Evolutionary conservation across 2,888 invertebrate genomes (phyloP).

Genomic region (Drosophila monieri): DNA sequence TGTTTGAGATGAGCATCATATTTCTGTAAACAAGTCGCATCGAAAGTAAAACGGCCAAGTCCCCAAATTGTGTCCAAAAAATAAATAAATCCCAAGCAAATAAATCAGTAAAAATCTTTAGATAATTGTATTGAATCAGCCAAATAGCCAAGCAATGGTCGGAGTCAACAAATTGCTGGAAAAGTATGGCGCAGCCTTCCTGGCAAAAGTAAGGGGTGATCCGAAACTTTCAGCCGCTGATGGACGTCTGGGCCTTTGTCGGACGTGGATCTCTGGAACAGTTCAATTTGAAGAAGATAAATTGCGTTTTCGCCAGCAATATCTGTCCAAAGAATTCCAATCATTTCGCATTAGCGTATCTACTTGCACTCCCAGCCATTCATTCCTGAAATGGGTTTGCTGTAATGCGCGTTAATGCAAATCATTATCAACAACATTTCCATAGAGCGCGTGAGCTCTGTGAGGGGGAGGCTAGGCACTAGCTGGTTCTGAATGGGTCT

Average conservation of each 20-base stretch:
- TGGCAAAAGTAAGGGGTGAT: constrained; percentile 9
- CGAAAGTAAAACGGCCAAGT: constrained; percentile 42
- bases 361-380: neutral
- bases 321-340: constrained; percentile 54
- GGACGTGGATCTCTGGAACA: constrained; percentile 43
- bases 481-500: constrained; percentile 42
- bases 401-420: constrained; percentile 66
- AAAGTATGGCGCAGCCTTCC: neutral
- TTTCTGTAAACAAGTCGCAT: constrained; percentile 65
- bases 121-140: constrained; percentile 64
- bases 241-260: constrained; percentile 34
- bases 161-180: constrained; percentile 52
- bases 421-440: constrained; percentile 71
- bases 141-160: constrained; percentile 57
- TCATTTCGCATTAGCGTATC: constrained; percentile 63
- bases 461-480: constrained; percentile 4
- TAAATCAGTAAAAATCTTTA: constrained; percentile 60
- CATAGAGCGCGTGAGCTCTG: constrained; percentile 44
- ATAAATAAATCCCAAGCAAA: constrained; percentile 55
- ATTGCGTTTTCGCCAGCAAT: constrained; percentile 54
- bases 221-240: constrained; percentile 16
- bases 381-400: constrained; percentile 33
- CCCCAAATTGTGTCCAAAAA: constrained; percentile 12
- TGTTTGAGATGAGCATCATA: constrained; percentile 20
- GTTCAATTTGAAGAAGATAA: constrained; percentile 70